A percentile compares a stretch with the other conserved stretches of the same genome.
These are phyloP conservation scores for Pantherophis vulpinus DNA, from an alignment of 2,797 vertebrate species.

Conservation along the genomic window DNA sequence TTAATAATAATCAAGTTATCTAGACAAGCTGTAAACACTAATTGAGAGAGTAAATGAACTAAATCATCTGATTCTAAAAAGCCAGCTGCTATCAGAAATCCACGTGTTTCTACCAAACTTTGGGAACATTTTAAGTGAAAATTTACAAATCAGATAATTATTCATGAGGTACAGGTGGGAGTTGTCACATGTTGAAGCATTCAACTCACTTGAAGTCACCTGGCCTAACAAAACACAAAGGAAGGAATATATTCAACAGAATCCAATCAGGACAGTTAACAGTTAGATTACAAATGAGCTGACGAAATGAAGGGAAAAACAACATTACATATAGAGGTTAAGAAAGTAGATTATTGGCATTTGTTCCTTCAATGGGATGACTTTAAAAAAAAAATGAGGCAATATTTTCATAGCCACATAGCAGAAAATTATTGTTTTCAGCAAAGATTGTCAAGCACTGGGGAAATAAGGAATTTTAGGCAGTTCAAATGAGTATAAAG, in stretches of 20 bases:
- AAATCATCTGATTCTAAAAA: neutral
- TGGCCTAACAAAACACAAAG: neutral
- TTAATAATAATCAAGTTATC: neutral
- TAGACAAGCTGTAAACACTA: neutral
- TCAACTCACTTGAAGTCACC: neutral
- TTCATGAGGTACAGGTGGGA: neutral
- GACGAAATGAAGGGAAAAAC: neutral
- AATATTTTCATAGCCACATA: neutral
- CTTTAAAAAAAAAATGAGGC: neutral
- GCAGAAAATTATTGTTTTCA: neutral
- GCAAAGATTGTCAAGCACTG: neutral
- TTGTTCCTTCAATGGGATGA: neutral
- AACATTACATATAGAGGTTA: neutral
- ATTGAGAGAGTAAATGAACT: neutral
- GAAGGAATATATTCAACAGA: neutral
- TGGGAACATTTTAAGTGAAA: too few relatives aligned
- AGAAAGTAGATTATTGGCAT: neutral
- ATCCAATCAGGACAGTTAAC: neutral
- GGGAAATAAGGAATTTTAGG: neutral
- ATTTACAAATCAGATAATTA: neutral
- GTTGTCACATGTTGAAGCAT: neutral
- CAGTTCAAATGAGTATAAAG: neutral
- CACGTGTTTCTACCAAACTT: neutral
- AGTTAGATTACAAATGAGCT: neutral
- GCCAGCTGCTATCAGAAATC: neutral